These are phyloP conservation scores for Papilio protenor DNA, from an alignment of 2,888 invertebrate species.

Conservation along the genomic window DNA sequence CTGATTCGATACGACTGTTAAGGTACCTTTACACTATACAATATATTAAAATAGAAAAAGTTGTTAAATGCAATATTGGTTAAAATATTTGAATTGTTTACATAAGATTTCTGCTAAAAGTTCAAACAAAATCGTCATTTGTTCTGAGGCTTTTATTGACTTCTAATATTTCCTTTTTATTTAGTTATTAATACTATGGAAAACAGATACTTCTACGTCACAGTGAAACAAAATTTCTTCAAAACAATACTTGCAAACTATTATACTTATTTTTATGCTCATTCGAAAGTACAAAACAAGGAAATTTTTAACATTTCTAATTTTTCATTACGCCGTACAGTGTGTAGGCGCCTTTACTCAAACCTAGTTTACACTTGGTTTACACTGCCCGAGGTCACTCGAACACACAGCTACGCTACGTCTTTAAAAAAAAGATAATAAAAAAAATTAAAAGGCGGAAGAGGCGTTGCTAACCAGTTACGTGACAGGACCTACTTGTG, in stretches of 20 bases:
- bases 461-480: slow-evolving; percentile 43
- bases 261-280: background rate
- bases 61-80: too few species aligned
- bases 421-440: slow-evolving; percentile 44
- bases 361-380: slow-evolving; percentile 69
- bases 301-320: background rate
- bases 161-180: too few species aligned
- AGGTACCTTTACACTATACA: slow-evolving; percentile 11
- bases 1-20: slow-evolving; percentile 62
- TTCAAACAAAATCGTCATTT: too few species aligned
- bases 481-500: slow-evolving; percentile 29
- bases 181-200: too few species aligned
- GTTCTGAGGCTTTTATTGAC: too few species aligned
- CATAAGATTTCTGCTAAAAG: background rate
- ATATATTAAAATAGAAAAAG: background rate
- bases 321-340: background rate
- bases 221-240: background rate
- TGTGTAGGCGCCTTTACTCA: slow-evolving; percentile 2
- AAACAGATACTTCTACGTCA: background rate
- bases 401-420: slow-evolving; percentile 55
- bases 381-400: slow-evolving; percentile 71
- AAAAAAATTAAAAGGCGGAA: slow-evolving; percentile 51
- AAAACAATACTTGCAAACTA: background rate
- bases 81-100: background rate
- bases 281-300: background rate